Evolutionary conservation across 37 sponge, comb jelly and placozoan species (phyloP).

Genomic region (Cladorhizidae sp.): DNA sequence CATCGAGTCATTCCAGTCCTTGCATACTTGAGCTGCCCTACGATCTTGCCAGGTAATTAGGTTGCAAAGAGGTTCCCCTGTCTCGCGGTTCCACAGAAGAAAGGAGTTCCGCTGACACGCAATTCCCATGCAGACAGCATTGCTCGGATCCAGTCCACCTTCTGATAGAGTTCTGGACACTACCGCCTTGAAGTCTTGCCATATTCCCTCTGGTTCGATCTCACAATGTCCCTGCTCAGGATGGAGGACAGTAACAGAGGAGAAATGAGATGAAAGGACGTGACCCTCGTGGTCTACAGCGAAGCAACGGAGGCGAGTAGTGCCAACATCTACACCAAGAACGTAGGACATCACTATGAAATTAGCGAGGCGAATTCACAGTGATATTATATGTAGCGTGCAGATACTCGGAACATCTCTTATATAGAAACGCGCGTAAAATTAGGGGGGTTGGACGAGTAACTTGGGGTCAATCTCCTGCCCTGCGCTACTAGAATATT

Average conservation of each 20-base stretch:
- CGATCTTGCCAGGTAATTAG: conserved; percentile 97
- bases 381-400: too few species aligned
- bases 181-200: conserved; percentile 64
- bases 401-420: too few species aligned
- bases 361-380: too few species aligned
- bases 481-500: neutral
- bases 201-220: conserved; percentile 82
- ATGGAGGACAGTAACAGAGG: conserved; percentile 47
- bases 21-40: conserved; percentile 57
- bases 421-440: too few species aligned
- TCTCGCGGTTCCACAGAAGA: conserved; percentile 84
- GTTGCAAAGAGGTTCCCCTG: conserved; percentile 87
- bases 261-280: conserved; percentile 18
- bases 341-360: conserved; percentile 77
- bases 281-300: conserved; percentile 71
- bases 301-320: conserved; percentile 74
- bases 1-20: conserved; percentile 75
- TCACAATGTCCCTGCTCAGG: conserved; percentile 82
- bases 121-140: conserved; percentile 79
- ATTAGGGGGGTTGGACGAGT: neutral
- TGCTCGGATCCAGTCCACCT: conserved; percentile 41
- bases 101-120: conserved; percentile 88
- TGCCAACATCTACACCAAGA: conserved; percentile 88
- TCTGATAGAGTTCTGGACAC: conserved; percentile 33
- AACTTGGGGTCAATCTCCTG: neutral